A percentile compares a stretch with the other conserved stretches of the same genome.
These are phyloP conservation scores for Penaeus monodon DNA, from an alignment of 2,888 invertebrate species.

Conservation along the genomic window DNA sequence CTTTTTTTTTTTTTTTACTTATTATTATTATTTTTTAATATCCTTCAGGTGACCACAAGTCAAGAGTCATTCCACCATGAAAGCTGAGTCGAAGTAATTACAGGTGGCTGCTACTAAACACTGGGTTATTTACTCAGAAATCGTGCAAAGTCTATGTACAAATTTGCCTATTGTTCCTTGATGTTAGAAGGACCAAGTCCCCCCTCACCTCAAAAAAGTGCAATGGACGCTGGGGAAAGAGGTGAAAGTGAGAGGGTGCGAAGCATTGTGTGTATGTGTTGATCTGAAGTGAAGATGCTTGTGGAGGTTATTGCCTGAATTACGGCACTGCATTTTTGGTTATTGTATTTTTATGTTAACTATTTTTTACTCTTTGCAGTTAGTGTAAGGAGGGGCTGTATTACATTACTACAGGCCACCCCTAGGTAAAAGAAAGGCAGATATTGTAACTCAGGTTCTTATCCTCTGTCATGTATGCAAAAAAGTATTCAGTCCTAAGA, in stretches of 20 bases:
- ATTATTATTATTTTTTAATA: too few species aligned
- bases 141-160: conserved; percentile 48
- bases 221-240: conserved; percentile 30
- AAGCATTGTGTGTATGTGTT: conserved; percentile 5
- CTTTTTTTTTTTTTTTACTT: too few species aligned
- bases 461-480: conserved; percentile 35
- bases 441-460: conserved; percentile 45
- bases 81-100: conserved; percentile 37
- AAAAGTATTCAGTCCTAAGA: conserved; percentile 27
- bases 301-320: conserved; percentile 6
- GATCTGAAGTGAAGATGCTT: conserved; percentile 6
- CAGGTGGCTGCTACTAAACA: conserved; percentile 34
- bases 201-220: conserved; percentile 20
- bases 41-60: conserved; percentile 38
- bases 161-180: conserved; percentile 28
- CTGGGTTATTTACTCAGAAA: conserved; percentile 26
- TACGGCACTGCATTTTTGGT: conserved; percentile 23
- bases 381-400: conserved; percentile 23
- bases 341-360: conserved; percentile 19
- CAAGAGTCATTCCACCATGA: conserved; percentile 41
- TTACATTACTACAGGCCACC: conserved; percentile 29
- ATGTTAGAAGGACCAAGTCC: conserved; percentile 26
- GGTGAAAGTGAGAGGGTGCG: conserved; percentile 26
- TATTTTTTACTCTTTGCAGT: conserved; percentile 17
- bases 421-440: conserved; percentile 28